A percentile compares a stretch with the other conserved stretches of the same genome.
Conservation (phyloP, 2,113 vertebrate species). For the Gobio gobio region DNA sequence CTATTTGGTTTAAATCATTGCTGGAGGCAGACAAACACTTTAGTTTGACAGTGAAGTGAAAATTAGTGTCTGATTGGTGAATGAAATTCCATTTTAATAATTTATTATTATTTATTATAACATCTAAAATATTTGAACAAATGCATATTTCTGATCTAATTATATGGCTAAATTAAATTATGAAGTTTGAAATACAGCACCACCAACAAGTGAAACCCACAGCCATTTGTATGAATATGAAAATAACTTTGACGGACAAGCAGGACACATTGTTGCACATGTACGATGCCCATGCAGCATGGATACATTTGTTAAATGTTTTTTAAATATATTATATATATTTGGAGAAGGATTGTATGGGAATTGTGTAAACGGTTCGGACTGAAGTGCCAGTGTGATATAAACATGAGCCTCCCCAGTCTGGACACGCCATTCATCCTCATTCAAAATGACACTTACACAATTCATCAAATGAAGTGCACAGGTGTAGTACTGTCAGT, state of each 20-base stretch:
- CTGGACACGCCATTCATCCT: background rate
- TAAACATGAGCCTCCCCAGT: background rate
- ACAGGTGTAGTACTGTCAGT: background rate
- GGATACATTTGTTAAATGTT: background rate
- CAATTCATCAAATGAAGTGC: slow-evolving; percentile 1
- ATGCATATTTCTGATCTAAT: too few relatives aligned
- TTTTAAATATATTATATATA: too few relatives aligned
- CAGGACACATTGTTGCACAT: too few relatives aligned
- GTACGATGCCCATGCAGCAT: background rate
- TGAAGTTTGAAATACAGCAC: too few relatives aligned
- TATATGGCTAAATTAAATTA: too few relatives aligned
- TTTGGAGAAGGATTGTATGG: background rate
- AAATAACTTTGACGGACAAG: too few relatives aligned
- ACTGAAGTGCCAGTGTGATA: background rate
- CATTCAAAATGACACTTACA: background rate
- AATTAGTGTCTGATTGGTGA: background rate
- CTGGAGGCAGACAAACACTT: background rate
- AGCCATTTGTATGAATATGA: too few relatives aligned
- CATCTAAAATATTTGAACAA: background rate
- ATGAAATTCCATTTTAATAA: background rate
- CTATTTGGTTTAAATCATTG: too few relatives aligned
- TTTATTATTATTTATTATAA: background rate
- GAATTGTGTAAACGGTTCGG: background rate
- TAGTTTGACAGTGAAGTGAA: background rate
- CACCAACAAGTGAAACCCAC: too few relatives aligned